These are phyloP conservation scores for Hozukius guyotensis DNA, from an alignment of 2,797 vertebrate species.

Conservation along the genomic window DNA sequence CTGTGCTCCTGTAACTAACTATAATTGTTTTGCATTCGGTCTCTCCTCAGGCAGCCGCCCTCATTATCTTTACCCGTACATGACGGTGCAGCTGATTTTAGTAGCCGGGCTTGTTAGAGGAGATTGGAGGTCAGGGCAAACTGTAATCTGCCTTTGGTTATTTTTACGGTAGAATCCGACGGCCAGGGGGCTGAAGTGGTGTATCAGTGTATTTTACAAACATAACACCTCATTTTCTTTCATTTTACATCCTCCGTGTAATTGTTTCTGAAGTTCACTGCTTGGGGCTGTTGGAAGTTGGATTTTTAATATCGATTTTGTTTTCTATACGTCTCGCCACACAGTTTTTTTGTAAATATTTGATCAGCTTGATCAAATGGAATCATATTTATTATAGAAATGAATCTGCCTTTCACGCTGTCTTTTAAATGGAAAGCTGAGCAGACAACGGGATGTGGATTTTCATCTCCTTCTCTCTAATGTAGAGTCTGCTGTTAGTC, in stretches of 20 bases:
- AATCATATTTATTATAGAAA: constrained; percentile 6
- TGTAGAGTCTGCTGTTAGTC: constrained; percentile 58
- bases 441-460: constrained; percentile 58
- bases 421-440: constrained; percentile 49
- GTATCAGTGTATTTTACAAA: constrained; percentile 72
- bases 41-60: constrained; percentile 89
- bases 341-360: background rate
- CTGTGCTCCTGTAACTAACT: constrained; percentile 95
- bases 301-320: constrained; percentile 12
- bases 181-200: constrained; percentile 56
- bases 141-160: constrained; percentile 77
- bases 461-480: constrained; percentile 52
- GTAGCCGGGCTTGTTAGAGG: constrained; percentile 82
- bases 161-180: constrained; percentile 73
- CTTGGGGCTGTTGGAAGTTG: constrained; percentile 28
- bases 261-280: constrained; percentile 64
- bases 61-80: constrained; percentile 97
- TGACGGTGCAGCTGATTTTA: constrained; percentile 92
- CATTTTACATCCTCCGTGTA: constrained; percentile 58
- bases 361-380: background rate
- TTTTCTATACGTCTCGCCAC: background rate
- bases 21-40: constrained; percentile 97
- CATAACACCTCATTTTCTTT: constrained; percentile 71
- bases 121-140: constrained; percentile 82
- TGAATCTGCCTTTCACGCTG: background rate